These are phyloP conservation scores for Sapajus apella DNA, from an alignment of 2,113 vertebrate species.

Conservation along the genomic window DNA sequence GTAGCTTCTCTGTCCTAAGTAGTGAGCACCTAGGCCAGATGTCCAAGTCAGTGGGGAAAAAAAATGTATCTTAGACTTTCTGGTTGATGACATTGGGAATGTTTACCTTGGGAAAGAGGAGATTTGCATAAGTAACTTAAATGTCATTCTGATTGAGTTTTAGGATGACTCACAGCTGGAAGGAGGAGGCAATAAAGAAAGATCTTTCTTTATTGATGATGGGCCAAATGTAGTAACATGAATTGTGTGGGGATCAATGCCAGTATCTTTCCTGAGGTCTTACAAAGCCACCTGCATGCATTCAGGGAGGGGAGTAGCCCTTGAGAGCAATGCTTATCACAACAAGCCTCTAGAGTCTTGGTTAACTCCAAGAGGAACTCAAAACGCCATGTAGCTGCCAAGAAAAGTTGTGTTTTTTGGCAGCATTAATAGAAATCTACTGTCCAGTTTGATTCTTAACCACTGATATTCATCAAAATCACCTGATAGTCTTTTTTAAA, in stretches of 20 bases:
- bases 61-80: not conserved
- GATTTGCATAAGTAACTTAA: not conserved
- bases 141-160: conserved; percentile 48
- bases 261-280: conserved; percentile 43
- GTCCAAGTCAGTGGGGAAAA: not conserved
- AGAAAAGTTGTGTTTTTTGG: not conserved
- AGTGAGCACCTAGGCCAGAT: not conserved
- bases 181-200: conserved; percentile 13
- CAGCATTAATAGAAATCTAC: not conserved
- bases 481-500: not conserved
- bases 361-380: not conserved
- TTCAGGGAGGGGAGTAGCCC: not conserved
- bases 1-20: not conserved
- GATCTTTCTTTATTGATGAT: conserved; percentile 61
- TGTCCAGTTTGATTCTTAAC: not conserved
- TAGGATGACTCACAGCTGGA: conserved; percentile 50
- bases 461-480: not conserved
- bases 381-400: not conserved
- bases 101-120: conserved; percentile 7
- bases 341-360: not conserved
- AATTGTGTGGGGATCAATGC: conserved; percentile 26
- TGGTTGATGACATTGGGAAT: not conserved
- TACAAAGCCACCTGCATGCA: conserved; percentile 40
- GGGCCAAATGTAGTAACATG: conserved; percentile 42
- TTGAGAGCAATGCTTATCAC: not conserved